A percentile compares a stretch with the other conserved stretches of the same genome.
phyloP scores from a whole-genome alignment of 2,888 invertebrate species.

The Blomia tropicalis region DNA sequence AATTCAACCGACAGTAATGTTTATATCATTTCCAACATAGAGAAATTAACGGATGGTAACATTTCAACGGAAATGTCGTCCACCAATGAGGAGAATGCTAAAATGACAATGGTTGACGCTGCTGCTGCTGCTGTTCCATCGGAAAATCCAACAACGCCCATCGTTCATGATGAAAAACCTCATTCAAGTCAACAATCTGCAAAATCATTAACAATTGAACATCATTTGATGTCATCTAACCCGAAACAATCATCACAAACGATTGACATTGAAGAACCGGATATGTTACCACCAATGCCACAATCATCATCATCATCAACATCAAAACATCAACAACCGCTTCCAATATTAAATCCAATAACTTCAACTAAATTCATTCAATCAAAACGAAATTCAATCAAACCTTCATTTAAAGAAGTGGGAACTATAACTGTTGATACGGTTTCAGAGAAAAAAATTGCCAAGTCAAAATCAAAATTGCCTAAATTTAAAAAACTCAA shows the following conservation, averaged over 20 bases:
- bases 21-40: background rate
- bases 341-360: background rate
- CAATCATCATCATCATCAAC: too few species aligned
- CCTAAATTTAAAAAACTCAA: background rate
- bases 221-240: background rate
- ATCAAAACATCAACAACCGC: too few species aligned
- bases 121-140: background rate
- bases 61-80: background rate
- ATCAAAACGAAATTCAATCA: background rate
- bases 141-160: background rate
- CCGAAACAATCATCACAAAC: background rate
- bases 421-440: background rate
- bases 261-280: too few species aligned
- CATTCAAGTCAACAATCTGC: background rate
- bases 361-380: background rate
- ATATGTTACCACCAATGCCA: too few species aligned
- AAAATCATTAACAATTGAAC: background rate
- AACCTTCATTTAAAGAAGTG: background rate
- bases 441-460: background rate
- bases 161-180: background rate
- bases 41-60: background rate
- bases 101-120: background rate
- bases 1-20: background rate
- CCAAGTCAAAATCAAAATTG: background rate
- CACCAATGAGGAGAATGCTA: background rate